Conservation (phyloP, 2,113 vertebrate species). For the Protobothrops flavoviridis region DNA sequence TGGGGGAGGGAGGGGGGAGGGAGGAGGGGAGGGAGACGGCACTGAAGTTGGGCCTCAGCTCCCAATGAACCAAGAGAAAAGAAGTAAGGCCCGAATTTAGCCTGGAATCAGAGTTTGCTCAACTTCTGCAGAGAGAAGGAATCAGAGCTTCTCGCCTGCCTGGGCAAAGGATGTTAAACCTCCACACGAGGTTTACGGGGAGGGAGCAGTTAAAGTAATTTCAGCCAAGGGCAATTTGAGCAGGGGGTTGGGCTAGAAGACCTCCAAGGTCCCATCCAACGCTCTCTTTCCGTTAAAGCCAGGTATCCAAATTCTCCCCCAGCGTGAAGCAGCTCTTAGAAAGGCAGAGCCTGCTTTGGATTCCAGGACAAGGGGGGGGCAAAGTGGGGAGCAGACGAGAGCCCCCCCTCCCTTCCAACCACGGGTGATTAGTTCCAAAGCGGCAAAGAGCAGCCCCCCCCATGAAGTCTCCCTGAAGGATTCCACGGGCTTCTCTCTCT, state of each 20-base stretch:
- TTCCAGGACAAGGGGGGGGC: neutral
- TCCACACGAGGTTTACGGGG: fast-evolving
- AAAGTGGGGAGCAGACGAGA: neutral
- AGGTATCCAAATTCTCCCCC: fast-evolving
- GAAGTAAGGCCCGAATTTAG: neutral
- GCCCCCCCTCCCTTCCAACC: neutral
- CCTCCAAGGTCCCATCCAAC: neutral
- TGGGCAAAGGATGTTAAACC: neutral
- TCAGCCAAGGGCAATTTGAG: neutral
- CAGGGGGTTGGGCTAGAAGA: neutral
- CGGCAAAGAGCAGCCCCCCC: neutral
- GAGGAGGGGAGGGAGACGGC: too few species aligned
- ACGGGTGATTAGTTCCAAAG: neutral
- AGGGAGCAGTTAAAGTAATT: neutral
- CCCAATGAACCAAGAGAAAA: neutral
- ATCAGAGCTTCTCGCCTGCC: neutral
- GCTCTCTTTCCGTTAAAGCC: neutral
- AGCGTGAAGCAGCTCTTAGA: neutral
- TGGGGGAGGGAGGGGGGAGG: neutral
- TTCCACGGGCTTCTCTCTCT: too few species aligned
- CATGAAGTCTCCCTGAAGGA: neutral
- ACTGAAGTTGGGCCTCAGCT: neutral
- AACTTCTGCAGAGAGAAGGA: neutral
- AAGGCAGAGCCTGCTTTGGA: slow-evolving; percentile 28
- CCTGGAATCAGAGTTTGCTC: neutral